Base-by-base conservation (phyloP, 2,888 invertebrate species). In the Frankliniella fusca region DNA sequence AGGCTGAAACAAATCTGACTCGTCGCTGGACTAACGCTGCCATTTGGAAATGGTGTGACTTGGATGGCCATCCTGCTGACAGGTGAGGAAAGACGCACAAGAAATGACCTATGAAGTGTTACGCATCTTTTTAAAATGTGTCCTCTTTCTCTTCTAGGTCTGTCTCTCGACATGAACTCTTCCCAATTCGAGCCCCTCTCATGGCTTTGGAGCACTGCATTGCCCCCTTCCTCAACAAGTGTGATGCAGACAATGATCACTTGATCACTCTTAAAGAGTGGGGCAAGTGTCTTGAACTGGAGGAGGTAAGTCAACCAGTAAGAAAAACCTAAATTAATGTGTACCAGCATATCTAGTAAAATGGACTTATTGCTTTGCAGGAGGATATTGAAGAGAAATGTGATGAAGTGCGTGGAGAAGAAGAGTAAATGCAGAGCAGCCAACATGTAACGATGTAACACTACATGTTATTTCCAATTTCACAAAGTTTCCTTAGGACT, bases 1-100 rank as follows among this genome's bases (percentile, higher is more conserved):
- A 97, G 89, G 96, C 97, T 65, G 97, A 97, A 90, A 91, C 92
- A 81, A 95, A 95, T 88, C 91, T 94, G 88, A 94, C 94, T 28
- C 91, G 94, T 83, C 93, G 95, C 86, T 96, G 96, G 95, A 90
- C 93, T 83, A 96, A 97, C 89, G 98, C 98, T 80, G 97, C 97
- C 85, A 93, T 99, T 85, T 99, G 98, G 98, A 99, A 99, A 89
- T 96, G 95, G 94, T 99, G 99, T 88, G 98, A 99, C 88, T 92
- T 99, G 83, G 98, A 98, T 89, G 94, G 94, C 82, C 93, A 96
- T 89, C 95, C 97, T 85, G 94, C 94, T 87, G 97, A 97, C 90
- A 93, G 94, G 91, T 94, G 89, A 70, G 80, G 18, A 18, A 27
- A 27, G 20, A 10, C 0, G 15, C 15, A 20, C 1, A 65, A 65